A percentile compares a stretch with the other conserved stretches of the same genome.
Evolutionary conservation across 2,113 vertebrate species (phyloP).

Genomic region (Erythrocercus mccallii): DNA sequence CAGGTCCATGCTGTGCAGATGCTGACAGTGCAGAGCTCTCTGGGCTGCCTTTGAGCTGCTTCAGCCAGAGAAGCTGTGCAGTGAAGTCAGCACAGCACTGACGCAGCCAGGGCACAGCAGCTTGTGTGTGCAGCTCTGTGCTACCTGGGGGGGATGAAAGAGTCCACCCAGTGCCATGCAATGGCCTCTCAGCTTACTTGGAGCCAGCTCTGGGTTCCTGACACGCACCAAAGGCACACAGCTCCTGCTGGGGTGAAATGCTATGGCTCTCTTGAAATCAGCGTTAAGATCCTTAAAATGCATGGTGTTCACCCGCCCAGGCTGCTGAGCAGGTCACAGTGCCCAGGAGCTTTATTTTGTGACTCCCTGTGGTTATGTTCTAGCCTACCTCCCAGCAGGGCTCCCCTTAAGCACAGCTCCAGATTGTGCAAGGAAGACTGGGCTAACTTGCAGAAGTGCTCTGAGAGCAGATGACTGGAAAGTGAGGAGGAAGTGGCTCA

Average conservation of each 20-base stretch:
- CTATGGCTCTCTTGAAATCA: not conserved
- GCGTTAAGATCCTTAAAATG: not conserved
- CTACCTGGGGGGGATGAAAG: not conserved
- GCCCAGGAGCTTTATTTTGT: not conserved
- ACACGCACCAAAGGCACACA: not conserved
- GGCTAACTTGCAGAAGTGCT: not conserved
- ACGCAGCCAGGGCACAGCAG: not conserved
- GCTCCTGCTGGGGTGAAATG: not conserved
- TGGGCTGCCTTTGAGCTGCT: not conserved
- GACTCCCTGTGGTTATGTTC: fast-evolving
- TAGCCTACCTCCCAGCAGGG: not conserved
- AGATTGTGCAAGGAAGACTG: not conserved
- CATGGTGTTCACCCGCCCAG: not conserved
- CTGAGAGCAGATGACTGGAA: not conserved
- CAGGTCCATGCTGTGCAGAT: fast-evolving
- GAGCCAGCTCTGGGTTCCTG: not conserved
- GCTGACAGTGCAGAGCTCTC: not conserved
- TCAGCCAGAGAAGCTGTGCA: not conserved
- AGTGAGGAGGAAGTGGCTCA: slow-evolving; percentile 25
- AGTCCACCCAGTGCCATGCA: not conserved
- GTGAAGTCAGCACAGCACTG: not conserved
- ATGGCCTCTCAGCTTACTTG: not conserved
- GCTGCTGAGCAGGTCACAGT: not conserved
- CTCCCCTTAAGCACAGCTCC: not conserved
- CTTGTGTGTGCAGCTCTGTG: not conserved